Conservation (phyloP, 2,888 invertebrate genomes). For the Calameuta pallipes region DNA sequence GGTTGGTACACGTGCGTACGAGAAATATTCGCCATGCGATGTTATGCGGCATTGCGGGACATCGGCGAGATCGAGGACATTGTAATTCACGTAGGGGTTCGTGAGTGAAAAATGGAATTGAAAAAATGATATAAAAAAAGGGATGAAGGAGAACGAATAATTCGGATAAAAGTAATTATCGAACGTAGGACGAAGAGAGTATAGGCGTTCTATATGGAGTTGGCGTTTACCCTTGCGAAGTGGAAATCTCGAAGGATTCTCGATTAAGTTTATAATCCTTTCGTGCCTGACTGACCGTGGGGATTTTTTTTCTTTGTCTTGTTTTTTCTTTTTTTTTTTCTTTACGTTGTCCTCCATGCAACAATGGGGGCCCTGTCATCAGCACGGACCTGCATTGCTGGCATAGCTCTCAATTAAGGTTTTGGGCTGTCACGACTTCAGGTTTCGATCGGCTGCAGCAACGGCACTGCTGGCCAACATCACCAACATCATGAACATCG, state of each 20-base stretch:
- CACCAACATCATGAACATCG: neutral
- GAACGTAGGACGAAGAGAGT: no score
- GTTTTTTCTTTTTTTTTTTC: conserved; percentile 7
- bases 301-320: neutral
- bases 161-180: no score
- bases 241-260: neutral
- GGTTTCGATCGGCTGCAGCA: conserved; percentile 13
- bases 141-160: no score
- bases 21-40: neutral
- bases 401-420: conserved; percentile 53
- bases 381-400: conserved; percentile 42
- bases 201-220: neutral
- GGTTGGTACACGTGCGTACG: conserved; percentile 4
- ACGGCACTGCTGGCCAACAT: conserved; percentile 2
- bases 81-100: neutral
- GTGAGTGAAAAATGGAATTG: neutral
- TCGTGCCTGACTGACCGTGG: neutral
- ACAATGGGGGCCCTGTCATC: conserved; percentile 54
- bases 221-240: neutral
- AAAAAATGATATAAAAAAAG: neutral
- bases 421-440: conserved; percentile 17
- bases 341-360: conserved; percentile 27
- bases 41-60: conserved; percentile 5
- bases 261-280: neutral
- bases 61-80: neutral